Base-by-base conservation (phyloP, 2,888 invertebrate genomes). In the Anoncus sp. region DNA sequence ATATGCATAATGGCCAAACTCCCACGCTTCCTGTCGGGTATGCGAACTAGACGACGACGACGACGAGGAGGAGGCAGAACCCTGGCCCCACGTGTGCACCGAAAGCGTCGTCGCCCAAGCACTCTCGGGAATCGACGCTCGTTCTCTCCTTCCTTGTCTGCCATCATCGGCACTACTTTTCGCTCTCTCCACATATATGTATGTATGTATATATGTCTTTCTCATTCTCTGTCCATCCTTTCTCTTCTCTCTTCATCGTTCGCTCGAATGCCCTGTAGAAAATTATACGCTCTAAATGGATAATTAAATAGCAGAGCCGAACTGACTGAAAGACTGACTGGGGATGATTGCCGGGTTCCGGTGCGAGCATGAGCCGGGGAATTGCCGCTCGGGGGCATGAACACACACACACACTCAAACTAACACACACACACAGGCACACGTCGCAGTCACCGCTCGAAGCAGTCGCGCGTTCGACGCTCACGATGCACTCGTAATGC, bases 241-340 rank as follows among this genome's bases (percentile, higher is more conserved):
- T 38, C 49, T 35, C 43, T 53, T 47, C 62, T 67, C 57, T 65
- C 62, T 73, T 60, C 49, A 31, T 65, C 71, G 60, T 38, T 45
- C 78, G 72, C 69, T 71, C 75, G 78, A 70, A 81, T 82, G 80
- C 84, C 81, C 77, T 84, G 84, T 84, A 88, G 88, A 88, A 90
- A 89, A 91, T 90, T 91, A 91, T 87, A 91, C 86, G 89, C 85
- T 90, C 89, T 91, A 91, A 91, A 90, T 90, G 90, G 91, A 91
- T 91, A 91, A 91, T 91, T 91, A 91, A 91, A 91, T 91, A 90
- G 90, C 87, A 90, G 77, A 78, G 90, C 89, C 87, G 87, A 90
- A 89, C 90, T 90, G 90, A 90, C 90, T 90, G 90, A 90, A 90
- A 90, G 90, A 89, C 89, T 89, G 90, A 88, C 89, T 87, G 88